Conservation (phyloP, 2,113 vertebrate species). For the Tupaia tana region DNA sequence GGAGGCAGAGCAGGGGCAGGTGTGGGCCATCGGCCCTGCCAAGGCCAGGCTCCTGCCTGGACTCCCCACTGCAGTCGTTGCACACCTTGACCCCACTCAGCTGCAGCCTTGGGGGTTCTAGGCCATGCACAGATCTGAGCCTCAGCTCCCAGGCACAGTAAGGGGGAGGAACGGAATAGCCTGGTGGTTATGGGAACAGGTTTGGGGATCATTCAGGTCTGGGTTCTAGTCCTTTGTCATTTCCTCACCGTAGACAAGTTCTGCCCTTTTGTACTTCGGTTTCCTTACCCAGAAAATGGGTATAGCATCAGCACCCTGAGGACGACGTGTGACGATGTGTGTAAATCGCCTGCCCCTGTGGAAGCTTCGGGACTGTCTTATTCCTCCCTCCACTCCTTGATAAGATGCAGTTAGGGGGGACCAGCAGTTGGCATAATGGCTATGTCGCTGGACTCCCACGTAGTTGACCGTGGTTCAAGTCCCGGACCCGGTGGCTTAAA, state of each 20-base stretch:
- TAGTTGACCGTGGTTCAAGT: too few relatives aligned
- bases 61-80: fast-evolving
- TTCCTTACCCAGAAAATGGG: neutral
- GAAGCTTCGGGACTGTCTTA: fast-evolving
- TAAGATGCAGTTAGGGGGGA: neutral
- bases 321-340: fast-evolving
- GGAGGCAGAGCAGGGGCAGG: fast-evolving
- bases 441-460: too few relatives aligned
- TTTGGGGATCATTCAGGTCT: neutral
- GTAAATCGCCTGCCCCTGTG: fast-evolving
- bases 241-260: neutral
- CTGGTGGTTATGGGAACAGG: neutral
- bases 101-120: fast-evolving
- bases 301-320: neutral
- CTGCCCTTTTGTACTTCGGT: neutral
- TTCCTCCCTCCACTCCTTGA: neutral
- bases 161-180: neutral
- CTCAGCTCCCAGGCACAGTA: fast-evolving
- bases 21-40: fast-evolving
- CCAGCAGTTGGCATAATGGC: too few relatives aligned
- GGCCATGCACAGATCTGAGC: neutral
- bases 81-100: neutral
- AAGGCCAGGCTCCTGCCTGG: fast-evolving
- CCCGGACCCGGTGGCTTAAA: too few relatives aligned
- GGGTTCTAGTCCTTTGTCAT: neutral